phyloP scores from a whole-genome alignment of 2,888 invertebrate species.

The Acleris holmiana region DNA sequence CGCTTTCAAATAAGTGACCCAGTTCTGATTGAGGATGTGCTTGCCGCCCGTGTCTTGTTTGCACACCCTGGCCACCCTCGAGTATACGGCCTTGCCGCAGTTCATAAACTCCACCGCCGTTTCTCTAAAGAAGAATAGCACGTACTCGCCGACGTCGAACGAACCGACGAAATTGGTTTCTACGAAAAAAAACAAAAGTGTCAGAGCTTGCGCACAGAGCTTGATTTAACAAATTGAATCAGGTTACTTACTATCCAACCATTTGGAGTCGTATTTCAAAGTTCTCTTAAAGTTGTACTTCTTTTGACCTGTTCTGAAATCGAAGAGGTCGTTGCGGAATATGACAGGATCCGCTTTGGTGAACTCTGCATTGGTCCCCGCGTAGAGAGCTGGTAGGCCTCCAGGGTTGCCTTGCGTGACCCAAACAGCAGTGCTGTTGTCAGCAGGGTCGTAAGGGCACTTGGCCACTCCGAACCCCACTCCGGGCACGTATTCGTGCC shows the following conservation, averaged over 20 bases:
- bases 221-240: slow-evolving; percentile 1
- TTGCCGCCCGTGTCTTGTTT: slow-evolving; percentile 88
- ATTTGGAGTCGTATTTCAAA: slow-evolving; percentile 88
- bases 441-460: slow-evolving; percentile 89
- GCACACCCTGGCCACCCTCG: slow-evolving; percentile 89
- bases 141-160: slow-evolving; percentile 87
- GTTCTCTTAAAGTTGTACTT: slow-evolving; percentile 87
- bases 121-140: slow-evolving; percentile 90
- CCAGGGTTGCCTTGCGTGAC: slow-evolving; percentile 88
- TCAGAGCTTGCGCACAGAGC: background rate
- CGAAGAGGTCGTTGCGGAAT: slow-evolving; percentile 87
- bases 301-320: slow-evolving; percentile 84
- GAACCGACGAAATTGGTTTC: slow-evolving; percentile 90
- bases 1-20: slow-evolving; percentile 88
- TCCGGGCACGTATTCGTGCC: slow-evolving; percentile 86
- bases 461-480: slow-evolving; percentile 88
- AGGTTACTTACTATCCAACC: slow-evolving; percentile 87
- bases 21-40: slow-evolving; percentile 86
- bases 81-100: slow-evolving; percentile 88
- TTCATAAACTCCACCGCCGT: slow-evolving; percentile 88
- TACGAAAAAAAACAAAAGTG: slow-evolving; percentile 62
- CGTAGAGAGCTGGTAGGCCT: slow-evolving; percentile 86
- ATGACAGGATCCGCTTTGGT: slow-evolving; percentile 89
- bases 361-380: slow-evolving; percentile 90
- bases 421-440: slow-evolving; percentile 90